A percentile compares a stretch with the other conserved stretches of the same genome.
These are phyloP conservation scores for Caenorhabditis doughertyi DNA, from an alignment of 2,888 invertebrate genomes.

Conservation along the genomic window DNA sequence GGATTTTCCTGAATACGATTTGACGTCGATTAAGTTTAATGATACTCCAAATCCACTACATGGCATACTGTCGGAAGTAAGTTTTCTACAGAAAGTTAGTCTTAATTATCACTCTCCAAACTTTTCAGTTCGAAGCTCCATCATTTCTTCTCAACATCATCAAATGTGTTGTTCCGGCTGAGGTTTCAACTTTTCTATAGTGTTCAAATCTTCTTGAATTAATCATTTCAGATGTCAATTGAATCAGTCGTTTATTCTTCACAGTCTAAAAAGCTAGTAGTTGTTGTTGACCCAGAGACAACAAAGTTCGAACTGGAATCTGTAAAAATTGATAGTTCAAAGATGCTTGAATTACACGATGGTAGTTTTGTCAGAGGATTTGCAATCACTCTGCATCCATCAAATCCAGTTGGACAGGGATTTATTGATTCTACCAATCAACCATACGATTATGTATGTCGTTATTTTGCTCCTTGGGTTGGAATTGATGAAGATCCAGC, in stretches of 20 bases:
- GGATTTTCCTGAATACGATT: constrained; percentile 76
- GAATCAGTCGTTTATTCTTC: constrained; percentile 65
- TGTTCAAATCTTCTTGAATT: neutral
- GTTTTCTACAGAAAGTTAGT: neutral
- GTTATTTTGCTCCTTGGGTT: constrained; percentile 84
- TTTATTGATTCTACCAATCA: constrained; percentile 69
- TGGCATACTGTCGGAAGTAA: constrained; percentile 57
- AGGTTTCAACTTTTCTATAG: constrained; percentile 3
- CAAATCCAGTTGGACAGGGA: constrained; percentile 67
- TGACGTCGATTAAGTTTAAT: constrained; percentile 54
- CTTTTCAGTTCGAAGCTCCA: constrained; percentile 65
- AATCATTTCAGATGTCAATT: constrained; percentile 41
- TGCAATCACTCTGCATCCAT: constrained; percentile 73
- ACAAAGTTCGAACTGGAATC: constrained; percentile 72
- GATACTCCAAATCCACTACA: constrained; percentile 58
- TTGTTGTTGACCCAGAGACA: constrained; percentile 73
- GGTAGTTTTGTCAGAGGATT: constrained; percentile 76
- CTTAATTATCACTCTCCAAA: neutral
- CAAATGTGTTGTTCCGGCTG: constrained; percentile 60
- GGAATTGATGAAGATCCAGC: constrained; percentile 84
- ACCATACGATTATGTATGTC: constrained; percentile 83
- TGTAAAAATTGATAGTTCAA: constrained; percentile 71
- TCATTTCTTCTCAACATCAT: constrained; percentile 65
- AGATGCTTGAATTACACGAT: constrained; percentile 78
- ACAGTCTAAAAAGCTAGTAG: constrained; percentile 66